Evolutionary conservation across 2,797 vertebrate species (phyloP).

Genomic region (Mastacembelus armatus): DNA sequence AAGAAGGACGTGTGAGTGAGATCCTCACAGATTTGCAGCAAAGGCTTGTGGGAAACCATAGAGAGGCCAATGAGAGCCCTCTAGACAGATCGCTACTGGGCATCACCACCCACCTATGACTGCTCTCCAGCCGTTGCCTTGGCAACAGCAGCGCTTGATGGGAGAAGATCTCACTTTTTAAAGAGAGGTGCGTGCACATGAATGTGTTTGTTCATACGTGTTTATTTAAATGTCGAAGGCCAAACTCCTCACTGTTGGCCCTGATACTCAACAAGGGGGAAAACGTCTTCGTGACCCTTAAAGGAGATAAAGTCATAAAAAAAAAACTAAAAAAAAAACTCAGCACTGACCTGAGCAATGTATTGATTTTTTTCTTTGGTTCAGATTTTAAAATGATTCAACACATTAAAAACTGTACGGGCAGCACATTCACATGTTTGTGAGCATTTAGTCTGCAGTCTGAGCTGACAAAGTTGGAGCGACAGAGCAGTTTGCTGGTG

Average conservation of each 20-base stretch:
- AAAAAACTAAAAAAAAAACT: slow-evolving; percentile 18
- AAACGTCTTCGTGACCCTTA: slow-evolving; percentile 25
- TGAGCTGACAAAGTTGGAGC: background rate
- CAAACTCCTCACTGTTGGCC: slow-evolving; percentile 57
- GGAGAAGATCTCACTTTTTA: slow-evolving; percentile 60
- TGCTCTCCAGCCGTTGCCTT: slow-evolving; percentile 73
- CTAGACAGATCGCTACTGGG: slow-evolving; percentile 70
- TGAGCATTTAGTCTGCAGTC: background rate
- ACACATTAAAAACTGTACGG: background rate
- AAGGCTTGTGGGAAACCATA: slow-evolving; percentile 70
- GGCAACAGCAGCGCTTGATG: slow-evolving; percentile 76
- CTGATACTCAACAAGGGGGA: slow-evolving; percentile 43
- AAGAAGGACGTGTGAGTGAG: background rate
- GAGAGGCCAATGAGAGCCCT: slow-evolving; percentile 80
- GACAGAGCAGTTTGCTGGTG: too few relatives aligned
- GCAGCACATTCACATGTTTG: background rate
- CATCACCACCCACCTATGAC: slow-evolving; percentile 75
- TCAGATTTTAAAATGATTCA: slow-evolving; percentile 9
- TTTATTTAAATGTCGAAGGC: slow-evolving; percentile 56
- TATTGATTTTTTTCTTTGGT: slow-evolving; percentile 29
- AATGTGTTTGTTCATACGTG: slow-evolving; percentile 6
- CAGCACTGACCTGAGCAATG: background rate
- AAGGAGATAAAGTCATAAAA: slow-evolving; percentile 39
- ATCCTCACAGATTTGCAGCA: slow-evolving; percentile 26
- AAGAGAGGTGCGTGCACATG: slow-evolving; percentile 17